phyloP scores from a whole-genome alignment of 2,797 vertebrate genomes.

The Esox lucius region DNA sequence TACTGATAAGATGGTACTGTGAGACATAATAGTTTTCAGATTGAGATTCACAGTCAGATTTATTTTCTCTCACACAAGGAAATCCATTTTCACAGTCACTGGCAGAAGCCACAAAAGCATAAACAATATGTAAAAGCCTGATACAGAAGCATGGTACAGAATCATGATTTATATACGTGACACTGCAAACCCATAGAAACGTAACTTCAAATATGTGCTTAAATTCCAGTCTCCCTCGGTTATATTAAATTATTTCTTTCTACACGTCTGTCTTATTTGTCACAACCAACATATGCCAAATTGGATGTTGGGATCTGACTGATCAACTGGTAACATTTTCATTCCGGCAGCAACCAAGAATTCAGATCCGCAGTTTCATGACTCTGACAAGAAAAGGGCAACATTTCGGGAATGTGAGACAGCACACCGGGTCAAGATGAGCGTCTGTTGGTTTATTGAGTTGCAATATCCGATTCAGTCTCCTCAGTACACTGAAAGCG shows the following conservation, averaged over 20 bases:
- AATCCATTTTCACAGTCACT: conserved; percentile 42
- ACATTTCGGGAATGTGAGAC: not conserved
- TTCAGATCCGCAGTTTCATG: not conserved
- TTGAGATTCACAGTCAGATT: conserved; percentile 39
- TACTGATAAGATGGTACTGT: conserved; percentile 31
- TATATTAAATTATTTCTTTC: not conserved
- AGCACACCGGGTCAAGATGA: not conserved
- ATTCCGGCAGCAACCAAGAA: not conserved
- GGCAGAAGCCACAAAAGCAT: conserved; percentile 20
- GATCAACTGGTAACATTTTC: not conserved
- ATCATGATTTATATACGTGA: not conserved
- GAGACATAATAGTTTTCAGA: conserved; percentile 37
- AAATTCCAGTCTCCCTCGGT: not conserved
- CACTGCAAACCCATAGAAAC: conserved; percentile 45
- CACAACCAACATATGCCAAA: not conserved
- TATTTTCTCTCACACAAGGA: conserved; percentile 15
- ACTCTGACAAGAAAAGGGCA: not conserved
- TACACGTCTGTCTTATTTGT: not conserved
- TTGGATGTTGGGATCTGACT: not conserved
- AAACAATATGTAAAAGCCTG: conserved; percentile 17
- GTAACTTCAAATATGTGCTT: conserved; percentile 30
- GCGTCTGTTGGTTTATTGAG: conserved; percentile 1
- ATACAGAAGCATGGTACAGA: conserved; percentile 1
- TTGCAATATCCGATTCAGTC: not conserved
- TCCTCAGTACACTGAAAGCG: conserved; percentile 4